These are phyloP conservation scores for Hesperia comma DNA, from an alignment of 2,888 invertebrate genomes.

Conservation along the genomic window DNA sequence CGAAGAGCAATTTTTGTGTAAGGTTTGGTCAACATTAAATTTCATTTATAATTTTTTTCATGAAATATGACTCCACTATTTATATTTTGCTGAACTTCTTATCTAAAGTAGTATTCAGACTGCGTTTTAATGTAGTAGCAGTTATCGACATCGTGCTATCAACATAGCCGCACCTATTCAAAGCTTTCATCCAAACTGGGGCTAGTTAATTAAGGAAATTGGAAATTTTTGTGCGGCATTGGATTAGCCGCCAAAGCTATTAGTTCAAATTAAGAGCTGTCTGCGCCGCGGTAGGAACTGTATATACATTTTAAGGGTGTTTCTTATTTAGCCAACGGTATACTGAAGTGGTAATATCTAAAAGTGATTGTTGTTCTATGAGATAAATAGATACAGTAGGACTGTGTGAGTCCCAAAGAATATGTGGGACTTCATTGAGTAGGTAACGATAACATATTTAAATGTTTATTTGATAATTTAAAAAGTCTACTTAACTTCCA, in stretches of 20 bases:
- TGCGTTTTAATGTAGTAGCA: slow-evolving; percentile 67
- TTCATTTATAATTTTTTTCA: background rate
- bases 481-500: no score
- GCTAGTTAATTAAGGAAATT: slow-evolving; percentile 83
- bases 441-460: no score
- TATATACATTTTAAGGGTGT: slow-evolving; percentile 49
- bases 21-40: background rate
- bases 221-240: slow-evolving; percentile 78
- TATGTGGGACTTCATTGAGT: no score
- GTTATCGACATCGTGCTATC: slow-evolving; percentile 70
- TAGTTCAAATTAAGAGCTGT: slow-evolving; percentile 82
- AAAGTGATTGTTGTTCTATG: background rate
- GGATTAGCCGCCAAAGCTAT: slow-evolving; percentile 79
- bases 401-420: no score
- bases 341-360: slow-evolving; percentile 9
- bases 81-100: no score
- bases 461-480: no score
- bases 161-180: slow-evolving; percentile 73
- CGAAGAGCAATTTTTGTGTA: background rate
- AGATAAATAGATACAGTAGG: no score
- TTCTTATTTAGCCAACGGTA: slow-evolving; percentile 12
- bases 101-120: slow-evolving; percentile 32
- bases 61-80: no score
- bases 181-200: slow-evolving; percentile 68
- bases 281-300: slow-evolving; percentile 57